Evolutionary conservation across 2,113 vertebrate species (phyloP), one percentile per base, ranked within the genome.

Genomic region (Rhegmatorhina hoffmannsi): DNA sequence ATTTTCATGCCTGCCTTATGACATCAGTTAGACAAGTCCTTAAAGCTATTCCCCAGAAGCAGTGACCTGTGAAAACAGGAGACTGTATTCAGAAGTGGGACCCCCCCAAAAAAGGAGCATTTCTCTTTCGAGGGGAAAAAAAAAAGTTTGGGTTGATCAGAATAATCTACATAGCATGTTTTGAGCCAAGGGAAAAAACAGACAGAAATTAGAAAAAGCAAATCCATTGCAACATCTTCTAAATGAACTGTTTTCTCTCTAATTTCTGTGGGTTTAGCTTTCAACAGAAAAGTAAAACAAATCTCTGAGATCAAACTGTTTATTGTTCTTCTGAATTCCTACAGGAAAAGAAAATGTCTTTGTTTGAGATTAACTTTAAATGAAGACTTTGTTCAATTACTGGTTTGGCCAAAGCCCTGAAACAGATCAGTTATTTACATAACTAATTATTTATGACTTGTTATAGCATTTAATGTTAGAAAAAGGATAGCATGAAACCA

Each of bases 1-100:
- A 56, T 92, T 96, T 95, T 90, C 86, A 69, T 90, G 64, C 64
- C 75, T 92, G 60, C 60, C 88, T 92, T 81, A 84, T 93, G 83
- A 84, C 44, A 90, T 87, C 68, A 53, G 56, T 94, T 95, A 88
- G 55, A 68, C 24, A 74, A 94, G 63, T 77, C 64, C 64, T 90
- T 81, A 75, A 75, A 96, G 73, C 64, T 92, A 52, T 86, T 93
- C 28, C 25, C 28, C 73, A 90, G 60, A 52, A 94, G 59, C 47
- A 38, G 11, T n/a, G 56, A 86, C 44, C 56, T 92, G 64, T 81
- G 93, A 68, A 81, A 93, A 67, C 25, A 88, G 76, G 55, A 84
- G 13, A 85, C n/a, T 63, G 6, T 68, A 85, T 73, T 88, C 81
- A 90, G 59, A 90, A 88, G 21, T 66, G 53, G 20, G 29, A 79